Percentiles rank a stretch among this genome's conserved stretches.
Evolutionary conservation across 2,888 invertebrate species (phyloP).

Genomic region (Rhyacophila evoluta): DNA sequence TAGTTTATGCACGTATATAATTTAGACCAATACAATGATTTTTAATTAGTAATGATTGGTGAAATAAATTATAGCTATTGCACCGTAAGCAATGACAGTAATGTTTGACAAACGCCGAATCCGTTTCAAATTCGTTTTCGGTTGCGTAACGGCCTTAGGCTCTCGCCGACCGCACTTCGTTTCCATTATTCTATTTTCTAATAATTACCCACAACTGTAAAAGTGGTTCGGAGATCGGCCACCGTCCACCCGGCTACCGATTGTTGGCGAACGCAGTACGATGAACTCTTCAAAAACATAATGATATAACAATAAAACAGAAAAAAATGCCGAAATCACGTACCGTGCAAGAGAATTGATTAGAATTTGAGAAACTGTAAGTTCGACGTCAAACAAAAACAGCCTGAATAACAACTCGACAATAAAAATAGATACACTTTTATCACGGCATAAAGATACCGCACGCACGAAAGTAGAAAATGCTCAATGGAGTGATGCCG

Average conservation of each 20-base stretch:
- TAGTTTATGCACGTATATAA: too few species aligned
- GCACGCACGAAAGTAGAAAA: background rate
- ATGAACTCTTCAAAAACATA: conserved; percentile 4
- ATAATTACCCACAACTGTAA: background rate
- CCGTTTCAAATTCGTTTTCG: background rate
- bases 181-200: background rate
- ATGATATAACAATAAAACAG: background rate
- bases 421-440: background rate
- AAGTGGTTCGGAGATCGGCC: background rate
- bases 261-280: background rate
- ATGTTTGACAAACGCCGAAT: background rate
- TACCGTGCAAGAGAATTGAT: conserved; percentile 5
- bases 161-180: background rate
- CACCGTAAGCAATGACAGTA: too few species aligned
- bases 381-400: conserved; percentile 2
- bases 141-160: background rate
- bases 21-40: too few species aligned
- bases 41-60: too few species aligned
- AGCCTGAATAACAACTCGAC: background rate
- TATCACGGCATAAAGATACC: background rate
- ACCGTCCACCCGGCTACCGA: background rate
- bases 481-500: too few species aligned
- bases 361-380: conserved; percentile 11
- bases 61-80: too few species aligned
- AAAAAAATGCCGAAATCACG: background rate